These are phyloP conservation scores for Clinocottus analis DNA, from an alignment of 2,113 vertebrate species.

Conservation along the genomic window DNA sequence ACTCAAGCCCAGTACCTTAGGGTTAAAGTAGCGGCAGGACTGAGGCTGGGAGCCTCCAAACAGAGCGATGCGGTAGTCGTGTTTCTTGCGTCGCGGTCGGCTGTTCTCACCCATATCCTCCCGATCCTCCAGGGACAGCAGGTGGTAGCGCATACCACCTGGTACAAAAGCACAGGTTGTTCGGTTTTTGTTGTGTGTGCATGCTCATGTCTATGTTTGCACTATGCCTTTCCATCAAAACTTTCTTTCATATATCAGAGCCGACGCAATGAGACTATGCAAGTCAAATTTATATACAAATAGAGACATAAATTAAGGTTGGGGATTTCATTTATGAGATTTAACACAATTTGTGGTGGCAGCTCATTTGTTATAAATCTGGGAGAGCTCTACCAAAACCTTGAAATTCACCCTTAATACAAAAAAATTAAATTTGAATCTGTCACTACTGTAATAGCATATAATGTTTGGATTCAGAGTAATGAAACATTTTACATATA, in stretches of 20 bases:
- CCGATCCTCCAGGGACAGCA: constrained; percentile 86
- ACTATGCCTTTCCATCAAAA: neutral
- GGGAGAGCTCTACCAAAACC: neutral
- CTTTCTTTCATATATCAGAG: neutral
- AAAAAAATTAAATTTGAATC: neutral
- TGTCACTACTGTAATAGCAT: neutral
- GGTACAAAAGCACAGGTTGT: constrained; percentile 1
- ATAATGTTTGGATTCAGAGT: neutral
- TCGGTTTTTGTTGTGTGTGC: neutral
- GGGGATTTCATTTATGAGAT: too few species aligned
- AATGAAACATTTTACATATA: neutral
- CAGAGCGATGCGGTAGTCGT: constrained; percentile 94
- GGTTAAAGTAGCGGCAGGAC: constrained; percentile 98
- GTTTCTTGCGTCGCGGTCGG: constrained; percentile 92
- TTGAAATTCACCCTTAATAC: neutral
- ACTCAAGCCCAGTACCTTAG: constrained; percentile 85
- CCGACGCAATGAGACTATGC: too few species aligned
- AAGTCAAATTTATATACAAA: too few species aligned
- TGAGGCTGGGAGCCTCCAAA: constrained; percentile 98
- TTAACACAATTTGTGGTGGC: too few species aligned
- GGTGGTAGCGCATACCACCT: constrained; percentile 80
- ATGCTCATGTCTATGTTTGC: neutral
- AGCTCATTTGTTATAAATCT: too few species aligned
- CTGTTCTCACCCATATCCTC: constrained; percentile 96
- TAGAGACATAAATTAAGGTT: too few species aligned